Base-by-base conservation (phyloP, 2,797 vertebrate species). In the Eulemur rubriventer region DNA sequence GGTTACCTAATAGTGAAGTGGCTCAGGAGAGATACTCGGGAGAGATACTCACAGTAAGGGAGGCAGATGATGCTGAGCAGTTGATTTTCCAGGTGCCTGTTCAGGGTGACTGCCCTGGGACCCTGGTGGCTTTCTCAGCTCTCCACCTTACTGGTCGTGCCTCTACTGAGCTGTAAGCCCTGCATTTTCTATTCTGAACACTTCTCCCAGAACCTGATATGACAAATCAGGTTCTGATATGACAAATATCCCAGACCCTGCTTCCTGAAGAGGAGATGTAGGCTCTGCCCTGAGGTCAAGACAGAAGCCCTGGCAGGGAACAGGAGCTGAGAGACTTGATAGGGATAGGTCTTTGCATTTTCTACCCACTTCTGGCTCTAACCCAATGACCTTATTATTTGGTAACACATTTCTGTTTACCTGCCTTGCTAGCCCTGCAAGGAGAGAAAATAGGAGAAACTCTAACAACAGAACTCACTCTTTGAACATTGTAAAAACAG, bases 241-340 rank as follows among this genome's bases (percentile, higher is more conserved):
- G 88, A 80, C 78, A 93, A 82, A 89, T 87, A 82, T 85, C 82
- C 35, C 43, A 43, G 46, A 83, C 61, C 38, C 89, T 95, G 84
- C 52, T 97, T 95, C 63, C 70, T 96, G 80, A 57, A 65, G 52
- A 87, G 72, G 84, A 81, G 96, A 79, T 52, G 24, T 11, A 92
- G 28, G 33, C 72, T 95, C 35, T 96, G 84, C 61, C 55, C 61
- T 33, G 50, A 81, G 87, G 76, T 95, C 73, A 91, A 55, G 46
- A 50, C 61, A 48, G 70, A 93, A 69, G 52, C 38, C 67, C 72
- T 67, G 59, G 13, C 26, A 52, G 73, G 87, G 46, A 70, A 65
- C 33, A 69, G 75, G 28, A 59, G 24, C 43, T 81, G 18, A 85
- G 87, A 85, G 65, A 20, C 43, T 55, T 28, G 55, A 50, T 4